Evolutionary conservation across 2,113 vertebrate species (phyloP).

Genomic region (Chaetorhynchus papuensis): DNA sequence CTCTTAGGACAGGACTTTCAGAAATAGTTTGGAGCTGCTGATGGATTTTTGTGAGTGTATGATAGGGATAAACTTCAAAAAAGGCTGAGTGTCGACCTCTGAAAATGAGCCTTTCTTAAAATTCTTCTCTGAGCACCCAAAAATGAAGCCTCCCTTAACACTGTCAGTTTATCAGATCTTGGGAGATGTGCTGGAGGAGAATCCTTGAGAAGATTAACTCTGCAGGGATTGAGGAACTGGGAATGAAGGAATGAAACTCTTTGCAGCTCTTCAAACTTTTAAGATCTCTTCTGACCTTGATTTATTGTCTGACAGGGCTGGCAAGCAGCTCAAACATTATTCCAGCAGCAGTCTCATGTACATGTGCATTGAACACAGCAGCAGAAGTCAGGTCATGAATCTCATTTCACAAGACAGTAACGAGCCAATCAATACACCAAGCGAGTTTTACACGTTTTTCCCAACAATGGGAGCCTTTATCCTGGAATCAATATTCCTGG

Average conservation of each 20-base stretch:
- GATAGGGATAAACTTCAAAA: background rate
- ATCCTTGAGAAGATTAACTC: background rate
- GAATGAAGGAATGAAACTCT: background rate
- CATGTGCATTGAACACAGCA: background rate
- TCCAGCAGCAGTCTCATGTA: background rate
- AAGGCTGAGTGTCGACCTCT: background rate
- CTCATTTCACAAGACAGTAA: background rate
- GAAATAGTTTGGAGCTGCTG: background rate
- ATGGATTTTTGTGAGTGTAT: background rate
- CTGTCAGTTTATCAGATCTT: background rate
- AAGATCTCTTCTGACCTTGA: background rate
- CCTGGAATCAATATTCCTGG: background rate
- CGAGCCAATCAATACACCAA: background rate
- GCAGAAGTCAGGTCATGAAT: background rate
- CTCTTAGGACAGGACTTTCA: background rate
- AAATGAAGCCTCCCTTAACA: background rate
- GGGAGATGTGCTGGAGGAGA: background rate
- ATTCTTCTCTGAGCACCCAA: background rate
- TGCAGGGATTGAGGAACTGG: background rate
- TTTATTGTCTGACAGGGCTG: background rate
- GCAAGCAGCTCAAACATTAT: background rate
- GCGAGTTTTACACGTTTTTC: background rate
- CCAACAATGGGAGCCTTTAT: background rate
- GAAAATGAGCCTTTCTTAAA: background rate
- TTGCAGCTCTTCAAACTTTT: background rate